These are phyloP conservation scores for Lithophane semibrunnea DNA, from an alignment of 2,888 invertebrate genomes.

Conservation along the genomic window DNA sequence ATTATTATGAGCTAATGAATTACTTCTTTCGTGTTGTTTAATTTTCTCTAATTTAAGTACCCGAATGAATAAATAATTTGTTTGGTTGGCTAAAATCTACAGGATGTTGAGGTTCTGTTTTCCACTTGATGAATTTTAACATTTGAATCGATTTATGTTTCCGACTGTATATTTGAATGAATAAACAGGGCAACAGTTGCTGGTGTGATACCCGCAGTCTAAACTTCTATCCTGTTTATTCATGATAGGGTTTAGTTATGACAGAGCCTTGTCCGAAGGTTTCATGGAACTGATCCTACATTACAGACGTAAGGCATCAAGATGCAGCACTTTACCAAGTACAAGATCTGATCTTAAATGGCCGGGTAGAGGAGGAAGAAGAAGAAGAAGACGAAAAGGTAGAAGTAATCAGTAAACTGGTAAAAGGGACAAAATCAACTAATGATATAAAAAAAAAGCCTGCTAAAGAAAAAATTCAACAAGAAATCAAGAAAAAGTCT, in stretches of 20 bases:
- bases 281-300: not conserved
- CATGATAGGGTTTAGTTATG: no score
- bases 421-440: slow-evolving; percentile 41
- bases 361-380: not conserved
- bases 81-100: not conserved
- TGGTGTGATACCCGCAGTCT: no score
- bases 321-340: slow-evolving; percentile 78
- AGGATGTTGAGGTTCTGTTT: not conserved
- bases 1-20: not conserved
- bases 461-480: no score
- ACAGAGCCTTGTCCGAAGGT: not conserved
- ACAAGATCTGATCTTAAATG: slow-evolving; percentile 73
- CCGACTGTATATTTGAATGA: no score
- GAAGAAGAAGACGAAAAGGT: slow-evolving; percentile 24
- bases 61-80: not conserved
- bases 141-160: not conserved
- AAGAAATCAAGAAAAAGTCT: no score
- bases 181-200: no score
- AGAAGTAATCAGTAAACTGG: slow-evolving; percentile 23
- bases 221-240: no score
- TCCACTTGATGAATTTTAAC: not conserved
- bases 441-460: slow-evolving; percentile 71
- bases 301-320: slow-evolving; percentile 82
- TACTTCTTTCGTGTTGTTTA: not conserved
- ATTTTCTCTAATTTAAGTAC: not conserved